Conservation (phyloP, 2,797 vertebrate species). For the Urosaurus nigricauda region DNA sequence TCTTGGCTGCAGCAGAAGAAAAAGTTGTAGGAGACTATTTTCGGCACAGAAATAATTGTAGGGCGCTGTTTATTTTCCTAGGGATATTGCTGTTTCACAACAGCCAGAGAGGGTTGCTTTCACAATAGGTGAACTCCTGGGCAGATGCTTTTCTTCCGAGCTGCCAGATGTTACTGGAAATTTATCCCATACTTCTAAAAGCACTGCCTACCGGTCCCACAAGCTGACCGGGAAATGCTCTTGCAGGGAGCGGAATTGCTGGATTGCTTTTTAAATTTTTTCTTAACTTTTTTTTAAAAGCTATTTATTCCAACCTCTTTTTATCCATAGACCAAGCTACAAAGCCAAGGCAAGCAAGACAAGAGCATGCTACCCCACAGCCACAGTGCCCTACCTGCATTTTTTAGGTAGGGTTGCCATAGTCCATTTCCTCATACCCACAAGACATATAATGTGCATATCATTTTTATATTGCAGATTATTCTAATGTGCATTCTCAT, state of each 20-base stretch:
- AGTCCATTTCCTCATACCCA: too few species aligned
- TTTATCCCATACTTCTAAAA: slow-evolving; percentile 4
- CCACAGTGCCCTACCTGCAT: too few species aligned
- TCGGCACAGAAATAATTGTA: neutral
- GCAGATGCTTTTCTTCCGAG: too few species aligned
- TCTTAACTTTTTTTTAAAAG: neutral
- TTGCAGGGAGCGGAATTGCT: neutral
- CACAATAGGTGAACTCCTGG: neutral
- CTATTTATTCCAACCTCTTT: neutral
- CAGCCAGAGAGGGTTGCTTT: neutral
- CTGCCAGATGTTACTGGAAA: neutral
- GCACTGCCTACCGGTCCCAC: neutral
- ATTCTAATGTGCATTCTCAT: too few species aligned
- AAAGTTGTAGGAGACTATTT: neutral
- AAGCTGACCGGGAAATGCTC: slow-evolving; percentile 3
- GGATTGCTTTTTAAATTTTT: neutral
- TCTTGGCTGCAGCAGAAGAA: slow-evolving; percentile 17
- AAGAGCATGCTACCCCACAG: too few species aligned
- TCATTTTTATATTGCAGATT: too few species aligned
- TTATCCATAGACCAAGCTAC: too few species aligned
- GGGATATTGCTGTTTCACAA: neutral
- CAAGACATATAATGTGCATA: too few species aligned
- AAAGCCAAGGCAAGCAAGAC: neutral
- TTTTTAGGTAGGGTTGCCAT: too few species aligned
- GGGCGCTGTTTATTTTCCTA: slow-evolving; percentile 34